Conservation (phyloP, 2,113 vertebrate genomes). For the Chlorocebus sabaeus region DNA sequence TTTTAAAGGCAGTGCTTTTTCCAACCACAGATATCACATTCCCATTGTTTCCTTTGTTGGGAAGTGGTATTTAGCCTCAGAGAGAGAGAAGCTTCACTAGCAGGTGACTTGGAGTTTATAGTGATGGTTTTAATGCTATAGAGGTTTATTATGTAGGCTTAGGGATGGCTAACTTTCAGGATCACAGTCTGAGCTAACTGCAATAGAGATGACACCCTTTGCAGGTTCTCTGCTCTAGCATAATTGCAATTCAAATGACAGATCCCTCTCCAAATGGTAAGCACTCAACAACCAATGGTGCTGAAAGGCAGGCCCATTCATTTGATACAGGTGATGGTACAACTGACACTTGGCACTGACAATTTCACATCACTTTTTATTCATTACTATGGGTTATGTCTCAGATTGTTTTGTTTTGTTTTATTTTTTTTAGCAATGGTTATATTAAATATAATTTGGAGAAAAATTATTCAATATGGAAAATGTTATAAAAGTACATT, state of each 20-base stretch:
- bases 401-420: background rate
- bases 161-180: background rate
- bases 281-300: background rate
- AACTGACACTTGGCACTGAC: background rate
- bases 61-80: background rate
- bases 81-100: background rate
- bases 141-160: background rate
- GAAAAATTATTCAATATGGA: background rate
- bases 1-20: background rate
- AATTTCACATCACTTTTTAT: background rate
- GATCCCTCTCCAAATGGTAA: background rate
- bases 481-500: background rate
- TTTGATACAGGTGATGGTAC: background rate
- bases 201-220: background rate
- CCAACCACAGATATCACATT: background rate
- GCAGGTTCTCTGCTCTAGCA: background rate
- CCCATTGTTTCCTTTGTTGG: background rate
- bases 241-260: background rate
- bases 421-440: background rate
- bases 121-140: background rate
- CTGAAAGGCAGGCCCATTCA: background rate
- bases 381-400: background rate
- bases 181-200: background rate
- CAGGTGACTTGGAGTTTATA: background rate
- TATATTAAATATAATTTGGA: background rate